Evolutionary conservation across 1,140 invertebrate genomes (phyloP).

Genomic region (Aphaenogaster rudis): DNA sequence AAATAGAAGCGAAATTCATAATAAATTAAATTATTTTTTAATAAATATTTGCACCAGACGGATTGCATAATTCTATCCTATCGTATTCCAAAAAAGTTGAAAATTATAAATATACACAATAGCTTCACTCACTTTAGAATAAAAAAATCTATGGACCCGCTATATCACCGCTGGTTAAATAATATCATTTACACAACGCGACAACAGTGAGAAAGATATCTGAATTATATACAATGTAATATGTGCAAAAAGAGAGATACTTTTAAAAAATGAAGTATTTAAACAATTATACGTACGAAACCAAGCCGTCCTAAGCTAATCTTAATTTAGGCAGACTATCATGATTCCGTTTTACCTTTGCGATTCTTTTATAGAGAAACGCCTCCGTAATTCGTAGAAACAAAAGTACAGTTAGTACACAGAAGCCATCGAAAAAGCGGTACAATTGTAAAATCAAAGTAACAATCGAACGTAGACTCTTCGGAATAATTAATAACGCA

Average conservation of each 20-base stretch:
- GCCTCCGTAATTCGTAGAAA: slow-evolving; percentile 11
- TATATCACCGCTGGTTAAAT: not conserved
- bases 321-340: slow-evolving; percentile 29
- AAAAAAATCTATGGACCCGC: not conserved
- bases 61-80: not conserved
- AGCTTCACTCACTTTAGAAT: slow-evolving; percentile 2
- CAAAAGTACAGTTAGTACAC: slow-evolving; percentile 34
- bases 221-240: slow-evolving; percentile 12
- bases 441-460: slow-evolving; percentile 63
- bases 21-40: slow-evolving; percentile 6
- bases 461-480: slow-evolving; percentile 52
- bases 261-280: slow-evolving; percentile 16
- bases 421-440: slow-evolving; percentile 42
- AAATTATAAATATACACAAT: not conserved
- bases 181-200: slow-evolving; percentile 11
- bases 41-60: not conserved
- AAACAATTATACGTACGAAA: slow-evolving; percentile 51
- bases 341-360: slow-evolving; percentile 1
- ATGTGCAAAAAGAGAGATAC: not conserved
- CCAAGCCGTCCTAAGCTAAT: slow-evolving; percentile 64
- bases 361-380: slow-evolving; percentile 18
- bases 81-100: not conserved
- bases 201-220: not conserved
- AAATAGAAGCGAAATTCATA: slow-evolving; percentile 7
- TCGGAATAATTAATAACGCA: slow-evolving; percentile 41